These are phyloP conservation scores for Pterois miles DNA, from an alignment of 2,797 vertebrate genomes.

Conservation along the genomic window DNA sequence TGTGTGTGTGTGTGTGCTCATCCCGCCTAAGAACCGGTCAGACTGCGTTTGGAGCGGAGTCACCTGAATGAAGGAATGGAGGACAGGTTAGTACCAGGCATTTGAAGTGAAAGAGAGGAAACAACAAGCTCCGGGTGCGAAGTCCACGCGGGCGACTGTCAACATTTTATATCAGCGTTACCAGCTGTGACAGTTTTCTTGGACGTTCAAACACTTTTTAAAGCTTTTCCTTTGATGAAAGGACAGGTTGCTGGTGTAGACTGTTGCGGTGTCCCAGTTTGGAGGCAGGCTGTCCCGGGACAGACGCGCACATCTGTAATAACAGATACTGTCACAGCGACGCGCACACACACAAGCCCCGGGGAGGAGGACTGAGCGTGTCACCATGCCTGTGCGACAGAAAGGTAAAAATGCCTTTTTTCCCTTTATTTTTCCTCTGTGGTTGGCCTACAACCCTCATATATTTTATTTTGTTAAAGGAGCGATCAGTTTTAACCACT, in stretches of 20 bases:
- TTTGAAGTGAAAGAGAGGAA: constrained; percentile 30
- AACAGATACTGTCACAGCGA: constrained; percentile 23
- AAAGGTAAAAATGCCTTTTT: constrained; percentile 65
- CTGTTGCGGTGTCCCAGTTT: constrained; percentile 44
- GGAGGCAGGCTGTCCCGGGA: constrained; percentile 52
- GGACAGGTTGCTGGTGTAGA: background rate
- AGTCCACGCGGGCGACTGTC: constrained; percentile 40
- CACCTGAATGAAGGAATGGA: constrained; percentile 58
- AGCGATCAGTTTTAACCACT: background rate
- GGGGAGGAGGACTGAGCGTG: constrained; percentile 4
- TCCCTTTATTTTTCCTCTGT: background rate
- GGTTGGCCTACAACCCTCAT: rapidly evolving
- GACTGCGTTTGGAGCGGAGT: constrained; percentile 52
- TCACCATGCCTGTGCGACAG: constrained; percentile 77
- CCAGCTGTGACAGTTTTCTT: background rate
- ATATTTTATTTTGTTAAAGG: background rate
- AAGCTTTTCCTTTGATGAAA: background rate
- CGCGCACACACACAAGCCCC: background rate
- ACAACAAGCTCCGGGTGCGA: constrained; percentile 36
- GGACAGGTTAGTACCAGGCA: constrained; percentile 33
- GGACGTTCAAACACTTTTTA: background rate
- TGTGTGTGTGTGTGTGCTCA: background rate
- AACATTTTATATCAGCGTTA: background rate
- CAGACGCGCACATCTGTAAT: constrained; percentile 63
- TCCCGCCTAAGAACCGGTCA: constrained; percentile 68